phyloP scores from a whole-genome alignment of 2,888 invertebrate genomes.

The Oligia strigilis region DNA sequence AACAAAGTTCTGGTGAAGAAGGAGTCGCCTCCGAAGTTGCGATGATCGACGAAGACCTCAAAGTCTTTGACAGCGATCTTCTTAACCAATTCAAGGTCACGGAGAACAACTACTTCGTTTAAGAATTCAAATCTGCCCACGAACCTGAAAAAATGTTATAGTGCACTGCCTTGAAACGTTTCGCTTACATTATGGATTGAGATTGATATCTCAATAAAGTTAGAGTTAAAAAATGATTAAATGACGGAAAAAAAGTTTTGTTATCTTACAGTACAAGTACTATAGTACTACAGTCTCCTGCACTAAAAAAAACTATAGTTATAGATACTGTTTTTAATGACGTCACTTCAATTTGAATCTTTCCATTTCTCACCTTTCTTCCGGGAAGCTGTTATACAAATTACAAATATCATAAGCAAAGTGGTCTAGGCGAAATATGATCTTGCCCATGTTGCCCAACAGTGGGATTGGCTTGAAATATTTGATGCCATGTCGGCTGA shows the following conservation, averaged over 20 bases:
- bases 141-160: slow-evolving; percentile 64
- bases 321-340: background rate
- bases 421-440: slow-evolving; percentile 60
- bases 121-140: slow-evolving; percentile 85
- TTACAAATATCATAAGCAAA: slow-evolving; percentile 60
- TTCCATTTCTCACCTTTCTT: slow-evolving; percentile 68
- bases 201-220: background rate
- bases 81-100: slow-evolving; percentile 87
- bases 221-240: no score
- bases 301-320: background rate
- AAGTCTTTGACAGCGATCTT: background rate
- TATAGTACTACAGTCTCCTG: no score
- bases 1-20: slow-evolving; percentile 87
- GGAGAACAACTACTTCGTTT: slow-evolving; percentile 78
- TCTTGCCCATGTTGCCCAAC: slow-evolving; percentile 70
- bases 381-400: slow-evolving; percentile 70
- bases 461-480: slow-evolving; percentile 66
- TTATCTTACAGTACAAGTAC: no score
- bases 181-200: background rate
- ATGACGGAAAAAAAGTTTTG: background rate
- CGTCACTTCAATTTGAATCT: background rate
- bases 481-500: slow-evolving; percentile 71
- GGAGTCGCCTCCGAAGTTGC: slow-evolving; percentile 78
- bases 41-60: slow-evolving; percentile 71
- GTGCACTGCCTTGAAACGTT: background rate